These are phyloP conservation scores for Oncorhynchus keta DNA, from an alignment of 2,113 vertebrate genomes.

Conservation along the genomic window DNA sequence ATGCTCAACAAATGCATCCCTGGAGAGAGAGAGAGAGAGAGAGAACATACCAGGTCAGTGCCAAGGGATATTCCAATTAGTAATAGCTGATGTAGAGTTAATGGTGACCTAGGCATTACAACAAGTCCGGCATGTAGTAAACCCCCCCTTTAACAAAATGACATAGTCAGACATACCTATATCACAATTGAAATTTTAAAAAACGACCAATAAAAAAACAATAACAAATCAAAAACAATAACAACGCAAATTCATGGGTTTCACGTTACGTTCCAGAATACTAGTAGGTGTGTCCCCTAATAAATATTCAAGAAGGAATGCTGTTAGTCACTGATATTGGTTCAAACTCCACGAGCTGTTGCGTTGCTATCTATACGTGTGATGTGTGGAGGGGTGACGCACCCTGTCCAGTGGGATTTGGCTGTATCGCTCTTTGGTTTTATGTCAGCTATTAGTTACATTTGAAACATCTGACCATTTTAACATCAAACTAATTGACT, in stretches of 20 bases:
- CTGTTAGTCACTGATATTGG: not conserved
- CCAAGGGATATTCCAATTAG: not conserved
- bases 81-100: no score
- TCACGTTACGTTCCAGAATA: not conserved
- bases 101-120: not conserved
- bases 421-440: not conserved
- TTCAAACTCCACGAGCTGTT: slow-evolving; percentile 1
- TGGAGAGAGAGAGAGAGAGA: slow-evolving; percentile 1
- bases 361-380: slow-evolving; percentile 1
- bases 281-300: not conserved
- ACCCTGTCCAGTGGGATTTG: not conserved
- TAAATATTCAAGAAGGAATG: not conserved
- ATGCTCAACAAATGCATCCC: slow-evolving; percentile 65
- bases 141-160: not conserved
- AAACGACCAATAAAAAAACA: not conserved
- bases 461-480: not conserved
- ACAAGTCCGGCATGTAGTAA: not conserved
- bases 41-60: not conserved
- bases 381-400: not conserved
- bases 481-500: not conserved
- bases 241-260: not conserved
- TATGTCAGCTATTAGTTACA: not conserved
- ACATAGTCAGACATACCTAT: not conserved
- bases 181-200: not conserved
- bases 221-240: not conserved